Percentiles rank a stretch among this genome's conserved stretches.
Conservation (phyloP, 2,113 vertebrate species). For the Phalacrocorax brasilianus region DNA sequence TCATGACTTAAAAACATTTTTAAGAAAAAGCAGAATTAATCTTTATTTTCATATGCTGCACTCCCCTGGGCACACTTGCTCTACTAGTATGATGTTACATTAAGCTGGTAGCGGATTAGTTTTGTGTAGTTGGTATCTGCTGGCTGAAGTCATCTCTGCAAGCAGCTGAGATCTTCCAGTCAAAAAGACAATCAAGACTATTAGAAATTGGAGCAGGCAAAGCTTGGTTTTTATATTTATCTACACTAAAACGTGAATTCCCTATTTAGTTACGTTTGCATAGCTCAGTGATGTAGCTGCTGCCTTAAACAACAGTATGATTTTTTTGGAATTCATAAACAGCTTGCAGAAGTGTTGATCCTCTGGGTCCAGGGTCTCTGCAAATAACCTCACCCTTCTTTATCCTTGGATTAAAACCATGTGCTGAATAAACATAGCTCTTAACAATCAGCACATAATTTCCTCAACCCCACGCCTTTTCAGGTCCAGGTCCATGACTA, state of each 20-base stretch:
- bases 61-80: neutral
- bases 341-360: neutral
- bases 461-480: constrained; percentile 43
- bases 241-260: neutral
- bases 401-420: neutral
- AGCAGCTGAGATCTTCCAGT: neutral
- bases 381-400: neutral
- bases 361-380: neutral
- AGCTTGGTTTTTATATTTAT: neutral
- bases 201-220: neutral
- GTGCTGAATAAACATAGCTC: constrained; percentile 40
- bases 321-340: neutral
- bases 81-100: neutral
- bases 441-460: constrained; percentile 36
- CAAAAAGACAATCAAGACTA: neutral
- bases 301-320: neutral
- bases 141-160: neutral
- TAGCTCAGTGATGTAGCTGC: neutral
- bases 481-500: constrained; percentile 48
- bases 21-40: neutral
- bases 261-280: neutral
- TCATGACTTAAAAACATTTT: neutral
- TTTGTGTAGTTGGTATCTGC: neutral
- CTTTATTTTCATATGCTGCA: neutral
- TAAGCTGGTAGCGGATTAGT: neutral